These are phyloP conservation scores for Ypsolopha scabrella DNA, from an alignment of 2,888 invertebrate genomes.

Conservation along the genomic window DNA sequence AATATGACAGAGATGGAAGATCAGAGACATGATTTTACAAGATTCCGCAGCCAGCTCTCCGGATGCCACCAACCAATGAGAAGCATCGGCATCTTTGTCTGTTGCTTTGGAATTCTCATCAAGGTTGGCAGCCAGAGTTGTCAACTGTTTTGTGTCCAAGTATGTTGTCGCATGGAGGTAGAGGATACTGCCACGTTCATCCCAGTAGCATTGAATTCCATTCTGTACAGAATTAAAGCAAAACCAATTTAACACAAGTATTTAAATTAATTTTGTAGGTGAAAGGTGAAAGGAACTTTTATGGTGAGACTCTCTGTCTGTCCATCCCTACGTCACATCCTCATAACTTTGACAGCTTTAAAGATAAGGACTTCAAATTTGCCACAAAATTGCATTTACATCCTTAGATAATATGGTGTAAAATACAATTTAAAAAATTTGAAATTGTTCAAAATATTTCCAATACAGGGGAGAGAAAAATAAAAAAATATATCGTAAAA, in stretches of 20 bases:
- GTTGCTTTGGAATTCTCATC: slow-evolving; percentile 42
- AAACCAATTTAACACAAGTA: not conserved
- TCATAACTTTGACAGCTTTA: too few species aligned
- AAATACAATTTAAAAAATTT: too few species aligned
- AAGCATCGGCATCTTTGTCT: slow-evolving; percentile 50
- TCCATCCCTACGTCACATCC: too few species aligned
- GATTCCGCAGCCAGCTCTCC: slow-evolving; percentile 58
- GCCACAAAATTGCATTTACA: too few species aligned
- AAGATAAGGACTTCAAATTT: too few species aligned
- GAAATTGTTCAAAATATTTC: too few species aligned
- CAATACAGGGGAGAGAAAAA: too few species aligned
- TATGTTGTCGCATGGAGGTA: slow-evolving; percentile 67
- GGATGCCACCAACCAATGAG: slow-evolving; percentile 74
- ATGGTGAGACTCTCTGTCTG: too few species aligned
- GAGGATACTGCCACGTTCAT: slow-evolving; percentile 57
- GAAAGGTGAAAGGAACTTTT: too few species aligned
- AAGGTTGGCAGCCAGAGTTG: slow-evolving; percentile 33
- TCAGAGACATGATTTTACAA: slow-evolving; percentile 78
- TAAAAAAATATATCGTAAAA: too few species aligned
- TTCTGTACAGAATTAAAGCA: slow-evolving; percentile 37
- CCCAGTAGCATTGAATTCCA: slow-evolving; percentile 71
- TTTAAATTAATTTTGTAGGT: too few species aligned
- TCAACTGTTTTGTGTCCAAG: slow-evolving; percentile 45
- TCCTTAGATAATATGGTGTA: too few species aligned
- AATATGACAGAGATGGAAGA: slow-evolving; percentile 86